phyloP scores from a whole-genome alignment of 2,113 vertebrate genomes.

The Zapus hudsonius region DNA sequence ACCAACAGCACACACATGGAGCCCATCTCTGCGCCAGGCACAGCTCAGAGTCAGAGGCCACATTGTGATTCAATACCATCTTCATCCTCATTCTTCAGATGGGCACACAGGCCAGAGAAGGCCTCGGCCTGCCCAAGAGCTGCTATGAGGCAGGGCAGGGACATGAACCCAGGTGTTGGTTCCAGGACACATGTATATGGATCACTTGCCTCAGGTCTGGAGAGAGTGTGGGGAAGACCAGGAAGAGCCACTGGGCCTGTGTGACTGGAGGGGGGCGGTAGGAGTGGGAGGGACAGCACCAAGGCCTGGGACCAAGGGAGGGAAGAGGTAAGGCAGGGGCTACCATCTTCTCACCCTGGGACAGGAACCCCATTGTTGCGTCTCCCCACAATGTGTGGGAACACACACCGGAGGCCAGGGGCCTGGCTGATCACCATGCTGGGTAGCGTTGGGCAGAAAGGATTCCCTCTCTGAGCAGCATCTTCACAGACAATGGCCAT shows the following conservation, averaged over 20 bases:
- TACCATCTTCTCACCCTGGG: too few species aligned
- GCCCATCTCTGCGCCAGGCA: not conserved
- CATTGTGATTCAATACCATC: not conserved
- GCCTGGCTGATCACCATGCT: not conserved
- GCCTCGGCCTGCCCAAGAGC: not conserved
- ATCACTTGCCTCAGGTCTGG: too few species aligned
- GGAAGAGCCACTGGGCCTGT: not conserved
- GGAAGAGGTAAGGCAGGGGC: not conserved
- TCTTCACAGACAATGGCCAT: not conserved
- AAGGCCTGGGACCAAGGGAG: not conserved
- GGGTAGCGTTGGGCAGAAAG: not conserved
- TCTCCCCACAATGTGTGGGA: not conserved
- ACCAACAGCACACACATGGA: not conserved
- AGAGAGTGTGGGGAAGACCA: too few species aligned
- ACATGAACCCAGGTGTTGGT: not conserved
- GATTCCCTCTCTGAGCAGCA: not conserved
- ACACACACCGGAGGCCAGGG: too few species aligned
- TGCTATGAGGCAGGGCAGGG: not conserved
- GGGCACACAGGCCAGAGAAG: not conserved
- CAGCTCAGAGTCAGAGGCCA: not conserved
- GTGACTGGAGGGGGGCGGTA: not conserved
- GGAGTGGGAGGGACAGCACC: not conserved
- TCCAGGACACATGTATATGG: too few species aligned
- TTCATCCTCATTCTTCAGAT: not conserved
- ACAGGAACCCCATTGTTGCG: too few species aligned